Base-by-base conservation (phyloP, 1,140 invertebrate genomes). In the Rhagoletis zephyria region DNA sequence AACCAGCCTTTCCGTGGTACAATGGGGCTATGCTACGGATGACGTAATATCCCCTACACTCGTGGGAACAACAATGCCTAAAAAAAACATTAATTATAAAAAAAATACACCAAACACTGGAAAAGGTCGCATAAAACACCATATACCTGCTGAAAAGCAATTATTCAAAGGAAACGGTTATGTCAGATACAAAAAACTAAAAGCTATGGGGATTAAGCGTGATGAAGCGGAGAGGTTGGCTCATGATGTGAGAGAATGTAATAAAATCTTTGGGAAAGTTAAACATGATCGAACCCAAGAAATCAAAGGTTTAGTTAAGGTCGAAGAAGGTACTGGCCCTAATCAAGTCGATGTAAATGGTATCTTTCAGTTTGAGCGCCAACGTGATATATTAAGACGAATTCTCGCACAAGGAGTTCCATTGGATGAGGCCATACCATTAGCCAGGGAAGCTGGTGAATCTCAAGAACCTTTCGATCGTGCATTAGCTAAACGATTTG, bases 11-110 rank as follows among this genome's bases (percentile, higher is more conserved):
- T 70, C 77, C 88, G 88, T 87, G 87, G 85, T 88, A 89, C 45
- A 81, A n/a, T 77, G 88, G 88, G 88, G 88, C 88, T 89, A 86
- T 89, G 85, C 87, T 85, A 70, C 88, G 88, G 87, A 64, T 12
- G 88, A 89, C 86, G 74, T 87, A 30, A 85, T 5, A 3, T 61
- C 88, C 87, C 88, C 88, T 48, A 77, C 45, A 89, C 88, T 89
- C 88, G 88, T 89, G 88, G 88, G 88, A 89, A 88, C 45, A 74
- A 88, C 70, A 88, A 63, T 67, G 64, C 40, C 64, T 67, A 7
- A 3, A 30, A 67, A 6, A 30, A 4, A 30, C 4, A 67, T 67
- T 30, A 30, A 30, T 19, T 67, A 67, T 30, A 67, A 30, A 14
- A 67, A 6, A 14, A 30, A 67, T 30, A 67, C 30, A 67, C n/a